Base-by-base conservation (phyloP, 1,140 invertebrate genomes). In the Solenopsis invicta region DNA sequence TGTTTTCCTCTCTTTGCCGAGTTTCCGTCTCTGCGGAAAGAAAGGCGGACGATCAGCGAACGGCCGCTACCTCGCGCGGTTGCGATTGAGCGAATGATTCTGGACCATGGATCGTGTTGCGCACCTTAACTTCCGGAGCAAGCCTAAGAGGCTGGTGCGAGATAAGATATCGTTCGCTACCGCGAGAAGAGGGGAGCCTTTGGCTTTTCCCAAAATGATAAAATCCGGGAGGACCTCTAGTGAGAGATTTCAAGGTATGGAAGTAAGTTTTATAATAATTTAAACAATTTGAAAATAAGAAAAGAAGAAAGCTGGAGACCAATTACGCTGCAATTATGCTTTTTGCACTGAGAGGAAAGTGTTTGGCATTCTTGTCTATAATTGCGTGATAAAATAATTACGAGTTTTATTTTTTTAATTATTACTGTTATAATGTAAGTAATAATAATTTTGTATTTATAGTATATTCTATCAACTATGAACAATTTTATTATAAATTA, bases 51-150 rank as follows among this genome's bases (percentile, higher is more conserved):
- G 10, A 37, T 67, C 62, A 62, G n/a, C 24, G 13, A 18, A 21
- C 18, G 24, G 41, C 50, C 62, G n/a, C 48, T 67, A 78, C 18
- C 45, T 74, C 54, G 37, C 37, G 18, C 67, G 54, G 4, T 56
- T n/a, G 69, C 80, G 54, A 50, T 62, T 45, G 37, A 21, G 18
- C n/a, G 69, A 84, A 75, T 84, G 80, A 84, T 84, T 24, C 48
- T 59, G 24, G 62, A 59, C 54, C 37, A 72, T 61, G 41, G 16
- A 59, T n/a, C n/a, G n/a, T n/a, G n/a, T 34, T 13, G 41, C 54
- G 41, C 56, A 84, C 69, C 80, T 84, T 84, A 69, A 84, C 56
- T 84, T 82, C 67, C 80, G 54, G 69, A 74, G 54, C 16, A 24
- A 41, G 62, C 4, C 16, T 16, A 41, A 59, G 34, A 59, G 34